Evolutionary conservation across 2,113 vertebrate species (phyloP).

Genomic region (Uria aalge): DNA sequence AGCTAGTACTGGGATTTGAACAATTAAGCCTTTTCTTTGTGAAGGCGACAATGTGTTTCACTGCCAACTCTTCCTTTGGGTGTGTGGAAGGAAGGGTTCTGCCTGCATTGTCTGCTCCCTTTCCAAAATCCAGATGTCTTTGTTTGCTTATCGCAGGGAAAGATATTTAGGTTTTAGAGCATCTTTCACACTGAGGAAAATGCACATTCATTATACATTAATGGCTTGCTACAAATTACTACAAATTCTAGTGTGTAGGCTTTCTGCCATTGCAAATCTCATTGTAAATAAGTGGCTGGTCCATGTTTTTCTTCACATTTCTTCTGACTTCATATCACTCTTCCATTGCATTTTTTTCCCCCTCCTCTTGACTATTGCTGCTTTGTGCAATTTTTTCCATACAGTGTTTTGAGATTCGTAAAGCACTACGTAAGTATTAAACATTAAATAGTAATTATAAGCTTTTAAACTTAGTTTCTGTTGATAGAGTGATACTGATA

Average conservation of each 20-base stretch:
- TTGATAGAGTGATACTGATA: neutral
- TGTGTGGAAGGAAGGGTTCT: neutral
- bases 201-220: neutral
- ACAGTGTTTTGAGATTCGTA: neutral
- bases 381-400: neutral
- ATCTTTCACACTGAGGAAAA: neutral
- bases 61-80: neutral
- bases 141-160: neutral
- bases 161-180: neutral
- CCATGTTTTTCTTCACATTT: neutral
- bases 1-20: neutral
- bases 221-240: neutral
- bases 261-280: neutral
- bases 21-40: neutral
- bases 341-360: neutral
- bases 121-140: neutral
- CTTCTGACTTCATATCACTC: neutral
- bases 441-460: conserved; percentile 33
- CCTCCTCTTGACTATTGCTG: neutral
- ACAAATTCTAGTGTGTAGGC: neutral
- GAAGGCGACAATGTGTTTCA: neutral
- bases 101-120: neutral
- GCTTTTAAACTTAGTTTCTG: conserved; percentile 28
- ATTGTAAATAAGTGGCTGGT: neutral
- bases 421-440: conserved; percentile 44